phyloP scores from a whole-genome alignment of 2,797 vertebrate genomes.

The Manis crassicaudata region DNA sequence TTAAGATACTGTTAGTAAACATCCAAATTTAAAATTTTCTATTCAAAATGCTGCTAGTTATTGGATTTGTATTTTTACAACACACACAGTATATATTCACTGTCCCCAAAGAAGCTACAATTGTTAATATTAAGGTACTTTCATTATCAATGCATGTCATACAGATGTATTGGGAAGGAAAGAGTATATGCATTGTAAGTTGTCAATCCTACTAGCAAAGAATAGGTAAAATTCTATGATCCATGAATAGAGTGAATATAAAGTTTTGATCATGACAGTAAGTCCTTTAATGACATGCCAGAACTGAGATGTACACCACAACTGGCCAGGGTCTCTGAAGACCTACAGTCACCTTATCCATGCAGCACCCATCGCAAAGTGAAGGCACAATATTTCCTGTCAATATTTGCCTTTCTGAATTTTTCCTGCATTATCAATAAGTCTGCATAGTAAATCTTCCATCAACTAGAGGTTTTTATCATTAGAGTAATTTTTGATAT shows the following conservation, averaged over 20 bases:
- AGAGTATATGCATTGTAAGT: background rate
- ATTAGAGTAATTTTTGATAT: background rate
- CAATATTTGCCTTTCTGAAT: background rate
- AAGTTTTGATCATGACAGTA: background rate
- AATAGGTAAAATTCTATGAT: background rate
- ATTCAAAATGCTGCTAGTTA: background rate
- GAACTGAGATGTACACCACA: background rate
- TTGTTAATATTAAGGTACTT: background rate
- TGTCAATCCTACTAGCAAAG: background rate
- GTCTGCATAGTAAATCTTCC: background rate
- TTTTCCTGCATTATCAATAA: background rate
- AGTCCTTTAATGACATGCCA: background rate
- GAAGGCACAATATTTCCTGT: background rate
- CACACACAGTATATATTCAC: background rate
- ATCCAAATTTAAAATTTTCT: background rate
- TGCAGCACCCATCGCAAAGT: background rate
- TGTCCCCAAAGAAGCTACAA: background rate
- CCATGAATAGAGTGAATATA: background rate
- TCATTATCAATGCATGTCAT: background rate
- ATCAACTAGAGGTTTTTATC: background rate
- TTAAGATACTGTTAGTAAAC: background rate
- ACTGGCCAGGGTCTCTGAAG: background rate
- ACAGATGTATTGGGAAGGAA: background rate
- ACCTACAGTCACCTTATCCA: background rate
- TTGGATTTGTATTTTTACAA: constrained; percentile 7